A percentile compares a stretch with the other conserved stretches of the same genome.
phyloP scores from a whole-genome alignment of 2,113 vertebrate species.

The Alligator sinensis region DNA sequence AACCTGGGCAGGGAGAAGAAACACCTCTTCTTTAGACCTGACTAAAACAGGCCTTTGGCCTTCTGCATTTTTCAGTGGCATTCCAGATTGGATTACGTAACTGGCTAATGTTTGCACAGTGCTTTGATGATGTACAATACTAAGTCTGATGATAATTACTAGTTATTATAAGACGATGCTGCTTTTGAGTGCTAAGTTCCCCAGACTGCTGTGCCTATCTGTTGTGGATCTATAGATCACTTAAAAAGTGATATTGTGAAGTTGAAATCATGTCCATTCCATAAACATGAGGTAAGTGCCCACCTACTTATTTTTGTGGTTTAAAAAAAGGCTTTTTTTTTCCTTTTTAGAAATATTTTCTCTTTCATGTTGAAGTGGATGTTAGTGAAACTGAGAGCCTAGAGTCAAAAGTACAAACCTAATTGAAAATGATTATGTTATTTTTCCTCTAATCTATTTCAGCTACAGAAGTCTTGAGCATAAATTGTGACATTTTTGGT shows the following conservation, averaged over 20 bases:
- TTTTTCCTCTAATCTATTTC: slow-evolving; percentile 56
- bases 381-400: background rate
- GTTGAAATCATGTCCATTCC: slow-evolving; percentile 30
- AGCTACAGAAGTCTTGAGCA: background rate
- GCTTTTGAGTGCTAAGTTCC: background rate
- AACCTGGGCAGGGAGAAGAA: background rate
- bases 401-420: background rate
- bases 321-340: background rate
- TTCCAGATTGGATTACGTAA: background rate
- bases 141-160: background rate
- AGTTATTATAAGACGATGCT: background rate
- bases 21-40: background rate
- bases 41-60: background rate
- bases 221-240: background rate
- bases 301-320: background rate
- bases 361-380: slow-evolving; percentile 35
- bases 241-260: slow-evolving; percentile 5
- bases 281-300: background rate
- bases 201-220: background rate
- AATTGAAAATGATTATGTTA: background rate
- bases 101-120: background rate
- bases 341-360: slow-evolving; percentile 25
- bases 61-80: background rate
- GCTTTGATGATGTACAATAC: background rate
- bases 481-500: background rate